phyloP scores from a whole-genome alignment of 2,888 invertebrate genomes.

The Subacronicta megacephala region DNA sequence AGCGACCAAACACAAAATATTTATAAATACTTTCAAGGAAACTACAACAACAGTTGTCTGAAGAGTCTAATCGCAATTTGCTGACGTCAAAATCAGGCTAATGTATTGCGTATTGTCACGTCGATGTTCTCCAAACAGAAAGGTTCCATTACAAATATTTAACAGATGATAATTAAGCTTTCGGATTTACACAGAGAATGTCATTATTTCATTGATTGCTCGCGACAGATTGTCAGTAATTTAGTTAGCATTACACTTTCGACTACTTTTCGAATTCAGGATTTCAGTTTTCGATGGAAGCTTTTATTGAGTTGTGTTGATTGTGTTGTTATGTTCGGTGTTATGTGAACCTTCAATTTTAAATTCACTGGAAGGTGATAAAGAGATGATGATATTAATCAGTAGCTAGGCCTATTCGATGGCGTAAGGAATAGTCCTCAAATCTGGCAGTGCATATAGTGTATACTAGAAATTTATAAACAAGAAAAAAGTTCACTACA shows the following conservation, averaged over 20 bases:
- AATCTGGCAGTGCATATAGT: too few species aligned
- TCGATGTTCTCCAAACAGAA: constrained; percentile 30
- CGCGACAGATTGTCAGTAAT: constrained; percentile 61
- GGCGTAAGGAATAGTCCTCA: too few species aligned
- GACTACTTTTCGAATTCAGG: constrained; percentile 22
- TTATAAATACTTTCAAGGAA: neutral
- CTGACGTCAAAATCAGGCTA: constrained; percentile 10
- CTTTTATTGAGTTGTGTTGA: constrained; percentile 19
- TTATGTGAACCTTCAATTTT: too few species aligned
- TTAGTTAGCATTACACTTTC: constrained; percentile 46
- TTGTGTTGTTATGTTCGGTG: neutral
- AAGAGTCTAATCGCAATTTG: neutral
- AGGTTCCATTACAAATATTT: constrained; percentile 59
- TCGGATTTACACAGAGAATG: constrained; percentile 55
- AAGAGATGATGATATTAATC: too few species aligned
- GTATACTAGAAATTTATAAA: too few species aligned
- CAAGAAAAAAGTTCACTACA: too few species aligned
- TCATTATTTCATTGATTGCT: constrained; percentile 68
- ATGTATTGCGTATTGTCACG: constrained; percentile 25
- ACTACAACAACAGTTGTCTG: neutral
- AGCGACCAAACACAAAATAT: constrained; percentile 1
- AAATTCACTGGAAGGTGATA: too few species aligned
- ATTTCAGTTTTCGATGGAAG: constrained; percentile 34
- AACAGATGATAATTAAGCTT: constrained; percentile 61
- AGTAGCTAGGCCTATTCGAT: too few species aligned